Base-by-base conservation (phyloP, 2,888 invertebrate genomes). In the Ormyrus pomaceus region DNA sequence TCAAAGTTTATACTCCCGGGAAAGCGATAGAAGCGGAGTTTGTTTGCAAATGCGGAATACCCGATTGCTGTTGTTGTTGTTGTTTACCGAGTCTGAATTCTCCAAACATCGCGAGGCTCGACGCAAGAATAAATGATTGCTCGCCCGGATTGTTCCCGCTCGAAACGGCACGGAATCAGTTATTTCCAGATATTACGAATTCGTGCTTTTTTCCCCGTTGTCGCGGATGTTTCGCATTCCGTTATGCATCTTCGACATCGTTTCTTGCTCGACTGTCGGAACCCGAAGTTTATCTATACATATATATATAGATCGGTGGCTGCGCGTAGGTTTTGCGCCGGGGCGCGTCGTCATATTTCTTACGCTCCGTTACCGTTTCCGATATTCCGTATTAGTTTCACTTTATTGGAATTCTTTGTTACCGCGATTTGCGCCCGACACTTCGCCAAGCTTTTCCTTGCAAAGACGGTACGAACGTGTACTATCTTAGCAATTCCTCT, bases 391-490 rank as follows among this genome's bases (percentile, higher is more conserved):
- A 79, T 81, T 81, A 81, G 76, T 79, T 79, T 79, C 79, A 66
- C 76, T 79, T 82, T 81, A 82, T 82, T 82, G 81, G 79, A 81
- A 81, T 77, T 82, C 82, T 81, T 82, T 78, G 79, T 58, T 66
- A 50, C 48, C 66, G 70, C 69, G 66, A 77, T 77, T 78, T 64
- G 34, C 56, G 64, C 70, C 50, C 62, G 62, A 64, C 64, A 70
- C 70, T 64, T 55, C 0, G 19, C 19, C 48, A 55, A 61, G 46
- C 34, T 46, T 64, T 51, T 59, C 45, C 34, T 34, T 46, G 45
- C 55, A 1, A 34, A 34, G 34, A 34, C 4, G 53, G n/a, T 50
- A 61, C 48, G 46, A 55, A 55, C 50, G 51, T 9, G 10, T 45
- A 51, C 64, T 77, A 65, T 77, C 77, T 77, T 77, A 77, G 64